These are phyloP conservation scores for Cephus rjabovi DNA, from an alignment of 2,888 invertebrate genomes.

Conservation along the genomic window DNA sequence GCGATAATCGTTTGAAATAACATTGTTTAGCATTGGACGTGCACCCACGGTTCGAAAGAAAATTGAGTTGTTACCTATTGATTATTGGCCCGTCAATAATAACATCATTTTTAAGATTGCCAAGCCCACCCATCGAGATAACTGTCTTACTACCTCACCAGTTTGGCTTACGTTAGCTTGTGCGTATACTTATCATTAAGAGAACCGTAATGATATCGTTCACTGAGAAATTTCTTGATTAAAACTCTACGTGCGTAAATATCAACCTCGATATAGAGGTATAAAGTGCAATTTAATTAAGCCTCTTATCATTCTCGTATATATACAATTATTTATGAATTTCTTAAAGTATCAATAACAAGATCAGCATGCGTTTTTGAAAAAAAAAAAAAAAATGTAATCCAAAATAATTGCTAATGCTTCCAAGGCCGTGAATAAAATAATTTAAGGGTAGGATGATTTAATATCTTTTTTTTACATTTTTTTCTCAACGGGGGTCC, in stretches of 20 bases:
- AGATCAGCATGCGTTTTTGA: not conserved
- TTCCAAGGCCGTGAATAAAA: not conserved
- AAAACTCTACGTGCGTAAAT: not conserved
- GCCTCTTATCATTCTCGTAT: not conserved
- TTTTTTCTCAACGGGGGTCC: not conserved
- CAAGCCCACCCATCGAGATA: not conserved
- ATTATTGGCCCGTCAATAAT: conserved; percentile 17
- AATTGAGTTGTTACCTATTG: conserved; percentile 35
- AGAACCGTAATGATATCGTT: not conserved
- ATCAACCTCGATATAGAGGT: not conserved
- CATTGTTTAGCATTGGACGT: conserved; percentile 11
- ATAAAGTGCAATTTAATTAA: not conserved
- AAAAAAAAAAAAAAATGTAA: too few species aligned
- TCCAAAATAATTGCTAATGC: too few species aligned
- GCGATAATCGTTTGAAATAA: conserved; percentile 37
- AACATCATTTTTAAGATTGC: conserved; percentile 11
- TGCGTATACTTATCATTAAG: not conserved
- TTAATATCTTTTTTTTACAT: not conserved
- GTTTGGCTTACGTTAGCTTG: not conserved
- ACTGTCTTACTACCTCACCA: not conserved
- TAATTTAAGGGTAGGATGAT: not conserved
- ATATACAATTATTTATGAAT: not conserved
- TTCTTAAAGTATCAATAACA: not conserved
- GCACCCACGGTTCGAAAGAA: conserved; percentile 15
- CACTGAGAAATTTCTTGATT: not conserved